phyloP scores from a whole-genome alignment of 1,140 invertebrate species.

The Centruroides sculpturatus region DNA sequence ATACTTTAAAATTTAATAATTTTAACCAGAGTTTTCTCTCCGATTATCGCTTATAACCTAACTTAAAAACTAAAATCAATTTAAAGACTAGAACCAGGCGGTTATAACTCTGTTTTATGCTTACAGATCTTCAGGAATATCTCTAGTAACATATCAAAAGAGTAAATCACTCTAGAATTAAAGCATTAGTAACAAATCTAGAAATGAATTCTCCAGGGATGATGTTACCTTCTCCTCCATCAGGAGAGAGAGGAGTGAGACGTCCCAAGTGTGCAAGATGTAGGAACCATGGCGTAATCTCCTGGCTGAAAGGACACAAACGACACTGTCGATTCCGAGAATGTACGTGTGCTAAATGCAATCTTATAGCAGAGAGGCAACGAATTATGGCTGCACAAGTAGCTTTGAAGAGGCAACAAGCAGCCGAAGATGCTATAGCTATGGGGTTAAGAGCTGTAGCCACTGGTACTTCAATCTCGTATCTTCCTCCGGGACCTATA shows the following conservation, averaged over 20 bases:
- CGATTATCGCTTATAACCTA: too few species aligned
- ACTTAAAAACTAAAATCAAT: too few species aligned
- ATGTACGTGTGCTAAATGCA: conserved; percentile 74
- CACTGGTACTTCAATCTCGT: conserved; percentile 53
- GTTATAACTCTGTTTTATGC: too few species aligned
- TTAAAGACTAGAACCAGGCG: too few species aligned
- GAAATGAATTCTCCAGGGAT: too few species aligned
- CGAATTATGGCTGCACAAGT: conserved; percentile 93
- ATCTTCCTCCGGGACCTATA: conserved; percentile 78
- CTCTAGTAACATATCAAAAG: too few species aligned
- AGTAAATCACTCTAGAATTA: too few species aligned
- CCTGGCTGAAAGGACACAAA: conserved; percentile 87
- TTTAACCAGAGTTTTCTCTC: too few species aligned
- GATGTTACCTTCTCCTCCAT: too few species aligned
- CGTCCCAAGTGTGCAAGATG: conserved; percentile 85
- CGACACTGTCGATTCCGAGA: conserved; percentile 72
- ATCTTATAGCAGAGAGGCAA: conserved; percentile 88
- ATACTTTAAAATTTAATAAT: too few species aligned
- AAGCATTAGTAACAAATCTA: too few species aligned
- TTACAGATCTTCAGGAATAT: too few species aligned
- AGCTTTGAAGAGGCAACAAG: conserved; percentile 91
- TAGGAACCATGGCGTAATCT: conserved; percentile 88
- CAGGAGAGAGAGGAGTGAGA: not conserved
- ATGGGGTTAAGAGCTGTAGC: conserved; percentile 79
- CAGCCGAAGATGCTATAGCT: conserved; percentile 91